Evolutionary conservation across 2,797 vertebrate species (phyloP), one percentile per base, ranked within the genome.

Genomic region (Arrhamphus sclerolepis): DNA sequence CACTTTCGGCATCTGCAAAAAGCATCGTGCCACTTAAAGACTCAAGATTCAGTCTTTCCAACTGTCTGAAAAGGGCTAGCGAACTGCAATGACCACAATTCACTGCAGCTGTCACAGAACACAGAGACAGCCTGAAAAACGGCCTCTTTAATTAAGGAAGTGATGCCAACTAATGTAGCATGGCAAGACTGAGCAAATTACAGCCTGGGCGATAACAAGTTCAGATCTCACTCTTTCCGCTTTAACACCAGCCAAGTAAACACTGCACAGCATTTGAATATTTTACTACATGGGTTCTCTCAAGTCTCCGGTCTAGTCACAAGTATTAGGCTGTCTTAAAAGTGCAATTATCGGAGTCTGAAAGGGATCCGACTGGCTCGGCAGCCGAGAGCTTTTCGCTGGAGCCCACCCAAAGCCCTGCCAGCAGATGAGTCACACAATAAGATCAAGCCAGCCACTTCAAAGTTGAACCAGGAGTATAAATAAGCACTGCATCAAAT

Each of bases 401-500:
- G 34, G 57, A 70, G 49, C 53, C 66, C 62, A 56, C 28, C 21
- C 52, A 26, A 56, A 73, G 64, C 57, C 63, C 64, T 6, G 20
- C 7, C 56, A 58, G 60, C 17, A 46, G 52, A 68, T 73, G 73
- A 84, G 20, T 82, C 77, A 72, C 18, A 61, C 62, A 51, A 66
- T 68, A 38, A 67, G 66, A 78, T 81, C 62, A 66, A 73, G 67
- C 56, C 62, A 56, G 69, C 34, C 61, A 49, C 59, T 77, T 74
- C 55, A 75, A 86, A 82, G 69, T 86, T 80, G 64, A 76, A 69
- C 71, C 31, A 53, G 67, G 80, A 74, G 74, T 81, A 84, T 80
- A 88, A 88, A 89, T 87, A 87, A 84, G 63, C 58, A 57, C 49
- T 1, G 53, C 46, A 61, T 77, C 58, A 61, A 76, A 78, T 58